phyloP scores from a whole-genome alignment of 2,113 vertebrate species.

The Caretta caretta region DNA sequence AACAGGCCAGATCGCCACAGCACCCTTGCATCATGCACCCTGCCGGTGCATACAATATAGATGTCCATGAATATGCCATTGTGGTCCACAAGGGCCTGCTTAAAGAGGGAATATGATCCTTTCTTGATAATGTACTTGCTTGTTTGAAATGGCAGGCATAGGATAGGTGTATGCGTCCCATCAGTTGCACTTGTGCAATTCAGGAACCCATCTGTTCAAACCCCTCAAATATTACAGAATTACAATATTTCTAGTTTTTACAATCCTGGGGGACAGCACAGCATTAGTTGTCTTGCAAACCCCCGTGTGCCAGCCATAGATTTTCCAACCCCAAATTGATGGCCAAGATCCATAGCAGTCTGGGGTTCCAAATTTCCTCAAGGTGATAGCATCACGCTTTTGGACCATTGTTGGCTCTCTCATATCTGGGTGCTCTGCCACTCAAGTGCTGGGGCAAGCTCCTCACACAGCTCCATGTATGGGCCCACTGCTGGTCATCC shows the following conservation, averaged over 20 bases:
- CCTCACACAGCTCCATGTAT: background rate
- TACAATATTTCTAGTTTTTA: background rate
- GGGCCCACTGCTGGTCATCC: background rate
- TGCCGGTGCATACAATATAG: too few species aligned
- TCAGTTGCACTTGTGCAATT: background rate
- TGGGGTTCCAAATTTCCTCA: background rate
- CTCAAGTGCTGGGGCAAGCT: background rate
- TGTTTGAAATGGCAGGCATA: background rate
- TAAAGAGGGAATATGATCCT: background rate
- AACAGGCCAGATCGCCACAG: background rate
- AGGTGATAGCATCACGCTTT: background rate
- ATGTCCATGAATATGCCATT: background rate
- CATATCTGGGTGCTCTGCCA: background rate
- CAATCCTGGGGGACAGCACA: background rate
- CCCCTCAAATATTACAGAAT: background rate
- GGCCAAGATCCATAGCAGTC: background rate
- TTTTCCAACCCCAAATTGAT: background rate
- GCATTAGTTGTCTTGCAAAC: background rate
- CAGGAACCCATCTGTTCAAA: background rate
- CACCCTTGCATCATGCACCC: background rate
- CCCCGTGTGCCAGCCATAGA: background rate
- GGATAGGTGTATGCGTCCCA: background rate
- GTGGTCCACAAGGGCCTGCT: background rate
- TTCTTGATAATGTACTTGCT: background rate
- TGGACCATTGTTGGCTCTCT: background rate